Percentiles rank a stretch among this genome's conserved stretches.
These are phyloP conservation scores for Mycteria americana DNA, from an alignment of 2,797 vertebrate genomes.

Conservation along the genomic window DNA sequence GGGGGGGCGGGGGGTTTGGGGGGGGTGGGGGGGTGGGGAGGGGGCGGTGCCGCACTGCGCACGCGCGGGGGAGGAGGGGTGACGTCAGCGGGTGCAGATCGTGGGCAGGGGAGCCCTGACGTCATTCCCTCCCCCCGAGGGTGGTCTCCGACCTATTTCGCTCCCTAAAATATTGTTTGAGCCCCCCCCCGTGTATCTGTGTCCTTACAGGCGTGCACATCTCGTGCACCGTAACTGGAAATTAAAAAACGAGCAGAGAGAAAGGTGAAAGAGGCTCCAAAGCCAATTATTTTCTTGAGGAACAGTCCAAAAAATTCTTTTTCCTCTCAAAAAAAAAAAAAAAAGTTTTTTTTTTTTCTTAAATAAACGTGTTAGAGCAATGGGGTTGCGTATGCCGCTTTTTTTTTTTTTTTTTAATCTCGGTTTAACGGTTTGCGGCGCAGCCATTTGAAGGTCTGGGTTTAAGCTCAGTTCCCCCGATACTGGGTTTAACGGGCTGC, in stretches of 20 bases:
- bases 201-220: no score
- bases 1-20: not conserved
- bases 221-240: no score
- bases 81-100: not conserved
- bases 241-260: not conserved
- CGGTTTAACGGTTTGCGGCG: no score
- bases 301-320: not conserved
- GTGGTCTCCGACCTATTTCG: not conserved
- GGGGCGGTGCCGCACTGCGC: not conserved
- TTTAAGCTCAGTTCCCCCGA: not conserved
- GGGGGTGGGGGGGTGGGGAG: not conserved
- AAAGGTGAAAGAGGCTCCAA: not conserved
- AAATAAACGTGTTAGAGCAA: not conserved
- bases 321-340: not conserved
- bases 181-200: no score
- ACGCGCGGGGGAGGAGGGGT: not conserved
- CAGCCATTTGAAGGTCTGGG: not conserved
- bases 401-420: not conserved
- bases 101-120: not conserved
- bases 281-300: not conserved
- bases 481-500: no score
- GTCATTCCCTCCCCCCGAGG: not conserved
- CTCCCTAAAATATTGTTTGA: not conserved
- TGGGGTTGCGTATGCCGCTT: not conserved
- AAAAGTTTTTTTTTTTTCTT: not conserved